phyloP scores from a whole-genome alignment of 2,113 vertebrate species.

The Phrynosoma blainvillii region DNA sequence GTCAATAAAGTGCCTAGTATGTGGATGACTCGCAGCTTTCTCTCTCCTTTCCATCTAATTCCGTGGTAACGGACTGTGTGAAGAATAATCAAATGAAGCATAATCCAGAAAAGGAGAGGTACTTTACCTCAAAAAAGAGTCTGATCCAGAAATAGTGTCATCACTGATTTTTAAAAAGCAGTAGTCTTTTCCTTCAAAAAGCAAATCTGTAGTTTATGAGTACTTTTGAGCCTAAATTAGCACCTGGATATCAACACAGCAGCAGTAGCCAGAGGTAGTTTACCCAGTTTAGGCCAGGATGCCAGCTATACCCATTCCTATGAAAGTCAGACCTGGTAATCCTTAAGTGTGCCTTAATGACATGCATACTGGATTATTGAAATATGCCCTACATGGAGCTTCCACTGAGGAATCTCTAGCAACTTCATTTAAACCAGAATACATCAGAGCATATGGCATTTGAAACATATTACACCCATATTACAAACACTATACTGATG shows the following conservation, averaged over 20 bases:
- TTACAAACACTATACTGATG: background rate
- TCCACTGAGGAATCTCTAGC: background rate
- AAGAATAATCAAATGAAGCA: constrained; percentile 1
- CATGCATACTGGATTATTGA: background rate
- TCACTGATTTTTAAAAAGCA: too few species aligned
- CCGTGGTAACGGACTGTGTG: background rate
- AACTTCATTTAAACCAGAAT: background rate
- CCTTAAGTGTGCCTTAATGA: too few species aligned
- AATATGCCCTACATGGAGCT: background rate
- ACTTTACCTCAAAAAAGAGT: background rate
- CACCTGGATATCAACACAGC: background rate
- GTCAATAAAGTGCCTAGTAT: background rate
- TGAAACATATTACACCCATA: background rate
- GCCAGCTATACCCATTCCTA: background rate
- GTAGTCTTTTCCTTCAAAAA: background rate
- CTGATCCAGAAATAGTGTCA: too few species aligned
- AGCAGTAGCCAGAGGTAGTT: background rate
- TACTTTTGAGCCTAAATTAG: background rate
- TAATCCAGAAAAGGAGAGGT: background rate
- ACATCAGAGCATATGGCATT: background rate
- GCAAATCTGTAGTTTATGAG: background rate
- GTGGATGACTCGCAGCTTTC: background rate
- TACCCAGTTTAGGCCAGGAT: background rate
- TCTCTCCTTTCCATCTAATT: background rate
- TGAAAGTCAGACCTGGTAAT: background rate